A percentile compares a stretch with the other conserved stretches of the same genome.
phyloP scores from a whole-genome alignment of 2,113 vertebrate genomes.

The Callorhinus ursinus region DNA sequence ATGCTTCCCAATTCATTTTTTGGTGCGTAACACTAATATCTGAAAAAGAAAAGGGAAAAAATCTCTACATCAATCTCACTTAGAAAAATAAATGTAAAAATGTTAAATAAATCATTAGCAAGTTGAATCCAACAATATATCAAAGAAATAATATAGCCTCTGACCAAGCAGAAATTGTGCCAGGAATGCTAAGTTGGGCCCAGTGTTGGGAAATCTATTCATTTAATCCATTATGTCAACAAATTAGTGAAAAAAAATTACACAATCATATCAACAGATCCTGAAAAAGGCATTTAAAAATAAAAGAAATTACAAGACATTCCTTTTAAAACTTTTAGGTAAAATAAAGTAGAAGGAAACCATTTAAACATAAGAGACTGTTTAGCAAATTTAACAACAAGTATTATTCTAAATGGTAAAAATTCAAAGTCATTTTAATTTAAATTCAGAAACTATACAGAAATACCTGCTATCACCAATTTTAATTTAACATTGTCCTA shows the following conservation, averaged over 20 bases:
- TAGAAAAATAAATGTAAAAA: constrained; percentile 31
- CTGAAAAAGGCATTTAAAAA: background rate
- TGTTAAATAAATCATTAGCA: constrained; percentile 5
- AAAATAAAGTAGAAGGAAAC: background rate
- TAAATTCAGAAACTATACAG: constrained; percentile 21
- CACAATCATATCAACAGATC: background rate
- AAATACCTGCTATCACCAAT: background rate
- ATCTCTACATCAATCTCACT: background rate
- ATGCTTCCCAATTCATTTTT: background rate
- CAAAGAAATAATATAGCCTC: background rate
- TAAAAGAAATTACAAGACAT: background rate
- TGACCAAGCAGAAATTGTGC: background rate
- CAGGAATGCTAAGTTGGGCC: background rate
- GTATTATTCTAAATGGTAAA: constrained; percentile 8
- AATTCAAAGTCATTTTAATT: background rate
- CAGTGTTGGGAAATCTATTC: background rate
- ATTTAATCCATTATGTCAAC: constrained; percentile 33
- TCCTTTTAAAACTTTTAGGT: background rate
- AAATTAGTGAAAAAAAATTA: constrained; percentile 31
- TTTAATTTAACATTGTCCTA: background rate
- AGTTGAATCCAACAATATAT: background rate
- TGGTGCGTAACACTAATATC: background rate
- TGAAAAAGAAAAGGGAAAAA: background rate
- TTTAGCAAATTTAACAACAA: constrained; percentile 12
- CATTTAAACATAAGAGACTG: background rate